A percentile compares a stretch with the other conserved stretches of the same genome.
These are phyloP conservation scores for Drosophila hamatofila DNA, from an alignment of 2,888 invertebrate genomes.

Conservation along the genomic window DNA sequence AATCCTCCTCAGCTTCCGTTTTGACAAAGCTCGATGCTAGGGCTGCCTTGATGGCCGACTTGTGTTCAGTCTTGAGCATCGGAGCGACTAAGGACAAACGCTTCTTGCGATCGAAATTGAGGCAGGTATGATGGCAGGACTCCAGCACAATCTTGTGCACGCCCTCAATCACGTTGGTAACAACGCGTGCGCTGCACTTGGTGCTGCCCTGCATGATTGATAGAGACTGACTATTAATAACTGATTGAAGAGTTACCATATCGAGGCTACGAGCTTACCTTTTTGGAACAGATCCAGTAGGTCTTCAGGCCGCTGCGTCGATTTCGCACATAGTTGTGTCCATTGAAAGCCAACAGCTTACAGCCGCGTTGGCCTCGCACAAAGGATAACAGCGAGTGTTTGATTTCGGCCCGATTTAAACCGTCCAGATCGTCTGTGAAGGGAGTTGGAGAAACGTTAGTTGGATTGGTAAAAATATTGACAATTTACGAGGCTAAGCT, in stretches of 20 bases:
- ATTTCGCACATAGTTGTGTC: conserved; percentile 84
- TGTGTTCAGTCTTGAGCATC: conserved; percentile 25
- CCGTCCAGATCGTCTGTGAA: conserved; percentile 53
- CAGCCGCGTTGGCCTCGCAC: conserved; percentile 84
- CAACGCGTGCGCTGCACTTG: conserved; percentile 84
- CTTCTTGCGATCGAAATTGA: conserved; percentile 79
- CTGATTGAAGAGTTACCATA: neutral
- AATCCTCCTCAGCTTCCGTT: conserved; percentile 58
- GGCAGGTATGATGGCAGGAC: conserved; percentile 83
- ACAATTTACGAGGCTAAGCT: neutral
- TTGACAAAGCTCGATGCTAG: conserved; percentile 34
- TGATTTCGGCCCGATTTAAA: conserved; percentile 46
- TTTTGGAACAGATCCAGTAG: conserved; percentile 85
- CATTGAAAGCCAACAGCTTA: conserved; percentile 81
- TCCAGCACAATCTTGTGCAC: conserved; percentile 84
- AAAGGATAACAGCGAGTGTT: conserved; percentile 75
- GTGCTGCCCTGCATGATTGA: conserved; percentile 81
- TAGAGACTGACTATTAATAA: neutral
- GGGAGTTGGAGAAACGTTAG: conserved; percentile 10
- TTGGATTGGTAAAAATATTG: neutral
- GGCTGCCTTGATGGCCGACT: conserved; percentile 4
- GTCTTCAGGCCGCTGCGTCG: conserved; percentile 84
- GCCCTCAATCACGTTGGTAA: conserved; percentile 84
- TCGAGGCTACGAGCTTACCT: conserved; percentile 67
- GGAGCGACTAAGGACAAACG: conserved; percentile 48